These are phyloP conservation scores for Clarias macrocephalus DNA, from an alignment of 2,113 vertebrate species.

Conservation along the genomic window DNA sequence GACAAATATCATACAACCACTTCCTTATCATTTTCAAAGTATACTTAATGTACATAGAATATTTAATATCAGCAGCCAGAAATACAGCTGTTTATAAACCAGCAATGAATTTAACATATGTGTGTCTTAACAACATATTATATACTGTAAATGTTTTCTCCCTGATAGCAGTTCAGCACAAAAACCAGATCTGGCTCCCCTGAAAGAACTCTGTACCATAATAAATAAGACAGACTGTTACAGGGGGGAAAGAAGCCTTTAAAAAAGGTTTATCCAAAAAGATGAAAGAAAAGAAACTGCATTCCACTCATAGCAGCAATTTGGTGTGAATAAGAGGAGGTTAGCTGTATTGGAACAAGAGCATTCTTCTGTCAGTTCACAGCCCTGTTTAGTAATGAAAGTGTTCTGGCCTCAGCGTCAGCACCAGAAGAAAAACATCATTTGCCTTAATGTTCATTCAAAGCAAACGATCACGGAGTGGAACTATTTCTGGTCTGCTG, in stretches of 20 bases:
- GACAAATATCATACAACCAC: background rate
- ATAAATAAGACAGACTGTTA: background rate
- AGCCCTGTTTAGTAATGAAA: background rate
- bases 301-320: slow-evolving; percentile 43
- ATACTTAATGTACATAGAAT: background rate
- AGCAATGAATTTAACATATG: background rate
- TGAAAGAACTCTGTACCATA: background rate
- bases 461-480: slow-evolving; percentile 4
- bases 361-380: slow-evolving; percentile 33
- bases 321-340: slow-evolving; percentile 14
- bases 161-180: background rate
- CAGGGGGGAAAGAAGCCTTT: slow-evolving; percentile 28
- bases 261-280: slow-evolving; percentile 34
- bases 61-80: background rate
- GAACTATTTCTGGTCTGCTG: slow-evolving; percentile 37
- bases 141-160: too few species aligned
- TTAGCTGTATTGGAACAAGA: slow-evolving; percentile 11
- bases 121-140: background rate
- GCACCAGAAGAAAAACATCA: slow-evolving; percentile 26
- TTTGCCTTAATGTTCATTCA: slow-evolving; percentile 24
- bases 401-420: background rate
- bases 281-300: slow-evolving; percentile 21
- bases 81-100: background rate
- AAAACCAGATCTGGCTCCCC: background rate
- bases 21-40: background rate